A percentile compares a stretch with the other conserved stretches of the same genome.
Evolutionary conservation across 2,888 invertebrate species (phyloP).

Genomic region (Drosophila quinaria): DNA sequence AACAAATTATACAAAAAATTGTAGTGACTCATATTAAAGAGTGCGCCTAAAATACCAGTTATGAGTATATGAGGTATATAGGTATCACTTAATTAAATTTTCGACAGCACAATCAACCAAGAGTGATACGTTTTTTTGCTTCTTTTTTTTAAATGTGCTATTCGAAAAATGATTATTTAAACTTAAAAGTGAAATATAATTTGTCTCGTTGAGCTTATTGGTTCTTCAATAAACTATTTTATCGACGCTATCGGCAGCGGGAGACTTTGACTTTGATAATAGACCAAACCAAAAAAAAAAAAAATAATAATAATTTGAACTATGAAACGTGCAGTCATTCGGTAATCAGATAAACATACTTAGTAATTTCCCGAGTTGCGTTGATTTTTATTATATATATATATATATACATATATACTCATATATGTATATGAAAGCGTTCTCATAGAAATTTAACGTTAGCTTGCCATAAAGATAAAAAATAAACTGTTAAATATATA

Average conservation of each 20-base stretch:
- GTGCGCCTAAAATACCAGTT: background rate
- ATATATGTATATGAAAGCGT: conserved; percentile 39
- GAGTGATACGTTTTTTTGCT: conserved; percentile 25
- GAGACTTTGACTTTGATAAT: conserved; percentile 51
- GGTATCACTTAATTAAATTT: conserved; percentile 31
- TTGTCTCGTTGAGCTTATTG: conserved; percentile 65
- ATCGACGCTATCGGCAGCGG: conserved; percentile 61
- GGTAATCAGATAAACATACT: conserved; percentile 54
- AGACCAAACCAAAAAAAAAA: conserved; percentile 6
- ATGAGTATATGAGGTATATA: conserved; percentile 2
- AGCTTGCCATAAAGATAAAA: conserved; percentile 69
- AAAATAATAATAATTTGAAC: conserved; percentile 16
- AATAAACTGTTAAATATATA: conserved; percentile 31
- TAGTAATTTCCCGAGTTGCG: conserved; percentile 31
- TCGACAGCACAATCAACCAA: conserved; percentile 22
- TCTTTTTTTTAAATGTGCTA: conserved; percentile 2
- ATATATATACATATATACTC: conserved; percentile 31
- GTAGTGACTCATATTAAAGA: conserved; percentile 32
- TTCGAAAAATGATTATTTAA: conserved; percentile 42
- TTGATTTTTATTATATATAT: conserved; percentile 39
- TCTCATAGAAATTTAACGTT: conserved; percentile 56
- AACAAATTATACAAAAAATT: background rate
- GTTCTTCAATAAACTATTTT: conserved; percentile 67
- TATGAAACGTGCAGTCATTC: conserved; percentile 48
- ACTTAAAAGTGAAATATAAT: conserved; percentile 57